A percentile compares a stretch with the other conserved stretches of the same genome.
These are phyloP conservation scores for Hydrocynus forskahlii DNA, from an alignment of 2,797 vertebrate genomes.

Conservation along the genomic window DNA sequence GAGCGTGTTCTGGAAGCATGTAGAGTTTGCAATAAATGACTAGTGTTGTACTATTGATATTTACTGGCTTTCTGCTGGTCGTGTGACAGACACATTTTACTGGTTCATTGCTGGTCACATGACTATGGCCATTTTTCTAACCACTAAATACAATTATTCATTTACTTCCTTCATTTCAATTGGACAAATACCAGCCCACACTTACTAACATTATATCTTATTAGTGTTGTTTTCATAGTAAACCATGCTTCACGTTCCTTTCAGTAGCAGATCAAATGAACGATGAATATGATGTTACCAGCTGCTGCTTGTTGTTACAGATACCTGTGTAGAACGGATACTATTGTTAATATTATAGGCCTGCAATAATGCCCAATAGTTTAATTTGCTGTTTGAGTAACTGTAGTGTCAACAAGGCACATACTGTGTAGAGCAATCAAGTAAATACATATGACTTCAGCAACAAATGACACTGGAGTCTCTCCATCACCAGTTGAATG, in stretches of 20 bases:
- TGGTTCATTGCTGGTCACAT: slow-evolving; percentile 14
- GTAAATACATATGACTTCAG: slow-evolving; percentile 74
- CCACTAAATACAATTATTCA: background rate
- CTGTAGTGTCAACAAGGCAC: slow-evolving; percentile 78
- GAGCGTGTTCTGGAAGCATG: slow-evolving; percentile 21
- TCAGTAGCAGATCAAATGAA: background rate
- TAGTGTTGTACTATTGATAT: background rate
- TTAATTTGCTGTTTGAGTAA: slow-evolving; percentile 41
- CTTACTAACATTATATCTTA: slow-evolving; percentile 14
- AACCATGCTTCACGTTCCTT: background rate
- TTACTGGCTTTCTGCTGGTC: slow-evolving; percentile 18
- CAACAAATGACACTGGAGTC: slow-evolving; percentile 61
- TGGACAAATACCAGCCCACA: background rate
- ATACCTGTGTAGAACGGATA: slow-evolving; percentile 50
- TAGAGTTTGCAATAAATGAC: background rate
- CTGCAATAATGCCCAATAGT: slow-evolving; percentile 43
- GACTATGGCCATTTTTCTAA: background rate
- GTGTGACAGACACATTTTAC: slow-evolving; percentile 8
- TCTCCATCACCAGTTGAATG: slow-evolving; percentile 64
- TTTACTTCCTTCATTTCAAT: too few species aligned
- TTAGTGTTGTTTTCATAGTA: background rate
- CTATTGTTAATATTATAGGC: slow-evolving; percentile 53
- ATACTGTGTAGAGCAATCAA: slow-evolving; percentile 71
- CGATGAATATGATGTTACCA: background rate
- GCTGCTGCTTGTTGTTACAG: background rate